Base-by-base conservation (phyloP, 2,113 vertebrate genomes). In the Marmota monax region DNA sequence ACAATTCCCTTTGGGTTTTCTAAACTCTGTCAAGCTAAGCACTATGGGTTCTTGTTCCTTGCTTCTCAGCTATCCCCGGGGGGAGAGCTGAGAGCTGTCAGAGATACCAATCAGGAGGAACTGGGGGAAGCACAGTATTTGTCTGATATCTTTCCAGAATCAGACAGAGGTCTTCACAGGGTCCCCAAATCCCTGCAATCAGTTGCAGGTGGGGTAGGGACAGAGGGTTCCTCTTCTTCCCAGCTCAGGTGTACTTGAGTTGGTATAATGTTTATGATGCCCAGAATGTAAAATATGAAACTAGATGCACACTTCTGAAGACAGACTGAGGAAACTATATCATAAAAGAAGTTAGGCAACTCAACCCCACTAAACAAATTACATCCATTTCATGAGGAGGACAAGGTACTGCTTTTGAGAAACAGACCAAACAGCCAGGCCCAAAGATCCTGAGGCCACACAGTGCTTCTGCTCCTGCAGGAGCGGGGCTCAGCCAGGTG, bases 351-450 rank as follows among this genome's bases (percentile, higher is more conserved):
- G 77, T 5, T 0, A 84, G 79, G 65, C 97, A 95, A 34, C 88
- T 86, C 80, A 37, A 95, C 74, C 25, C 37, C 42, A 29, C 77
- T 88, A 58, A 73, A 56, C 78, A 91, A 97, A 80, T 96, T 92
- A 61, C 16, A 84, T 61, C 84, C 85, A 18, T n/a, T 96, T n/a
- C 29, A 29, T 80, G 51, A 25, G 42, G 82, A 85, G 72, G 72
- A 96, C 12, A 77, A 12, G 48, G 27, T 88, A 90, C 83, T 90
- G 65, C 88, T 61, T 72, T 80, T 83, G 90, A 97, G 86, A 97
- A 98, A 88, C 78, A 91, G n/a, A 90, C 92, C 92, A 63, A 61
- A 53, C 61, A 82, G 29, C 78, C 53, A 56, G 69, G 84, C 56
- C 69, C 16, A 27, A 51, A 18, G 84, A 0, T 1, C 86, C 18